These are phyloP conservation scores for Apocheima hispidaria DNA, from an alignment of 2,888 invertebrate species.

Conservation along the genomic window DNA sequence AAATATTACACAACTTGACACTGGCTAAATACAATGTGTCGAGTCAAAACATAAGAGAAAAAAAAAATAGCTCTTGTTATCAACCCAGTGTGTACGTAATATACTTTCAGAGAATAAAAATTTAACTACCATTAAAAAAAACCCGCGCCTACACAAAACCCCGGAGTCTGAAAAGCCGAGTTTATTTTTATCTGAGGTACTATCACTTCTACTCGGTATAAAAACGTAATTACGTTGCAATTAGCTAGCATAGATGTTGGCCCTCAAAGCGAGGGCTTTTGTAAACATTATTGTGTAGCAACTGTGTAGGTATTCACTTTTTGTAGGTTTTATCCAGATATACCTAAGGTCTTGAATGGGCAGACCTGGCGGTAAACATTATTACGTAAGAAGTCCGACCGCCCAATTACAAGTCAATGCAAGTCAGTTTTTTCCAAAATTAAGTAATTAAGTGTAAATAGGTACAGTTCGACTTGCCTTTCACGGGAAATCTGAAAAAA, in stretches of 20 bases:
- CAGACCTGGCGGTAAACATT: too few species aligned
- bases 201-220: slow-evolving; percentile 1
- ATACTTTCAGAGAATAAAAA: background rate
- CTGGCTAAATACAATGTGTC: too few species aligned
- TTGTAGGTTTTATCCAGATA: slow-evolving; percentile 1
- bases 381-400: too few species aligned
- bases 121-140: background rate
- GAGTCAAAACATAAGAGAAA: too few species aligned
- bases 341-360: too few species aligned
- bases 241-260: slow-evolving; percentile 14
- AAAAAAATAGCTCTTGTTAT: too few species aligned
- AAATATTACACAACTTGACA: too few species aligned
- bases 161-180: background rate
- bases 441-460: background rate
- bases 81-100: background rate
- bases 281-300: slow-evolving; percentile 12
- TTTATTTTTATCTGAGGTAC: slow-evolving; percentile 2
- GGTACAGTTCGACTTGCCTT: too few species aligned
- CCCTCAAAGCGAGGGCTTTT: background rate
- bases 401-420: too few species aligned
- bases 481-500: too few species aligned
- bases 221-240: slow-evolving; percentile 18
- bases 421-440: background rate
- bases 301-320: background rate
- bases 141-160: slow-evolving; percentile 2